These are phyloP conservation scores for Chiloscyllium plagiosum DNA, from an alignment of 2,113 vertebrate species.

Conservation along the genomic window DNA sequence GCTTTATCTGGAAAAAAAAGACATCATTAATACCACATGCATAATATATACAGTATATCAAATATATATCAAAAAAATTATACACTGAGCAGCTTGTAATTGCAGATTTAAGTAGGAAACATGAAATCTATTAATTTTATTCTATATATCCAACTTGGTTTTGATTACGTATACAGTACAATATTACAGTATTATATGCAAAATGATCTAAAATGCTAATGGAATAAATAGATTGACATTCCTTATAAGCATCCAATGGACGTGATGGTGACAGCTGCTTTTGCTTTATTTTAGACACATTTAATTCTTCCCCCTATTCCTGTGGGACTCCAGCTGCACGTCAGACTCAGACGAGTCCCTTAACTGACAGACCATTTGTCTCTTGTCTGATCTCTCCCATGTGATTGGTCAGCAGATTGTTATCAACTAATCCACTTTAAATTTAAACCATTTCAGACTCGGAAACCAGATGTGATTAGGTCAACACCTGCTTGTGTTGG, in stretches of 20 bases:
- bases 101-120: neutral
- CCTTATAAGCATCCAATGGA: neutral
- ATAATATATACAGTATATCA: neutral
- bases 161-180: neutral
- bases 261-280: constrained; percentile 11
- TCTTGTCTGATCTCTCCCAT: constrained; percentile 55
- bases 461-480: constrained; percentile 68
- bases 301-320: constrained; percentile 4
- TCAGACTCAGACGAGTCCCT: constrained; percentile 40
- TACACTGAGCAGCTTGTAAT: neutral
- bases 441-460: constrained; percentile 58
- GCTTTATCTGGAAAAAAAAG: neutral
- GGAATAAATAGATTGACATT: neutral
- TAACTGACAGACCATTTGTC: constrained; percentile 67
- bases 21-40: neutral
- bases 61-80: neutral
- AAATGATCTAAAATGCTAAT: neutral
- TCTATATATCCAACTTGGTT: neutral
- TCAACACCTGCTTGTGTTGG: constrained; percentile 53
- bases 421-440: constrained; percentile 57
- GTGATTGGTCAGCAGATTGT: constrained; percentile 56
- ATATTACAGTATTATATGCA: neutral
- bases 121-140: neutral
- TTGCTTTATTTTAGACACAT: constrained; percentile 10
- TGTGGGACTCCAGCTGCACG: constrained; percentile 24